These are phyloP conservation scores for Ditylenchus weischeri DNA, from an alignment of 2,888 invertebrate genomes.

Conservation along the genomic window DNA sequence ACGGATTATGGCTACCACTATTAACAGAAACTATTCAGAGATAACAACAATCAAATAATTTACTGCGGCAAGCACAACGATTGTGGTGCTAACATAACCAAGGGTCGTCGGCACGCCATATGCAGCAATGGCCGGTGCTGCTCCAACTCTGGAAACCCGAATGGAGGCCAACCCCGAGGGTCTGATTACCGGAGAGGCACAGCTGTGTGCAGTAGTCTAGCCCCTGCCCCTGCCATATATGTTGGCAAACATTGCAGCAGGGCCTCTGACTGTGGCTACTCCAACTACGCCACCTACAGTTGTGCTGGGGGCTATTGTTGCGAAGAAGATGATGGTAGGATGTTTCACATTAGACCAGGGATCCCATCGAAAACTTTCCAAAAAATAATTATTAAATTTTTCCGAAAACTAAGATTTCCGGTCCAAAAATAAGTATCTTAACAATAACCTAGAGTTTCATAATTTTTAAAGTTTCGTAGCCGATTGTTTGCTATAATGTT, in stretches of 20 bases:
- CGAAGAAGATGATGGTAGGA: background rate
- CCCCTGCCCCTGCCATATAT: background rate
- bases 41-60: background rate
- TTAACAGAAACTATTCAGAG: background rate
- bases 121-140: conserved; percentile 2
- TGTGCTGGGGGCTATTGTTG: conserved; percentile 8
- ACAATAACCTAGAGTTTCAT: no score
- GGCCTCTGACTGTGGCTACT: background rate
- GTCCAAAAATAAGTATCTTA: no score
- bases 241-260: background rate
- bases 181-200: background rate
- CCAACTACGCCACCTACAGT: background rate
- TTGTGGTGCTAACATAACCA: background rate
- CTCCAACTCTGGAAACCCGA: background rate
- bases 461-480: no score
- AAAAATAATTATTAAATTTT: no score
- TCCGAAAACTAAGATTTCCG: no score
- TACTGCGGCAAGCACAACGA: background rate
- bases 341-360: no score
- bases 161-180: background rate
- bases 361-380: no score
- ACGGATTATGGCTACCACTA: no score
- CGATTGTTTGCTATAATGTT: no score
- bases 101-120: conserved; percentile 1
- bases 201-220: conserved; percentile 6